Percentiles rank a stretch among this genome's conserved stretches.
Conservation (phyloP, 2,113 vertebrate genomes). For the Aspidoscelis tigris region DNA sequence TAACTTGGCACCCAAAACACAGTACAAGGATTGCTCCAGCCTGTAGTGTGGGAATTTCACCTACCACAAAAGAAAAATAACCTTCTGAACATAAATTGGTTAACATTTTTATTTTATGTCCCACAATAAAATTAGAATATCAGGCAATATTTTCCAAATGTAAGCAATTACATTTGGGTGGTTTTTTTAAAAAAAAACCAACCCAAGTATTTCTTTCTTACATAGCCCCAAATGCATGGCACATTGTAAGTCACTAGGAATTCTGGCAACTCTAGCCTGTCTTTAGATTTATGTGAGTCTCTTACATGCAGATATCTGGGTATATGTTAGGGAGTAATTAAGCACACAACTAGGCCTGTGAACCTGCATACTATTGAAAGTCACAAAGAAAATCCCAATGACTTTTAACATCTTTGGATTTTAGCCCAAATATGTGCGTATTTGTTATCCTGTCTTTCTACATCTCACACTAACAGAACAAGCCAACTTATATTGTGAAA, state of each 20-base stretch:
- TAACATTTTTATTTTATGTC: conserved; percentile 57
- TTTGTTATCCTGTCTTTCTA: not conserved
- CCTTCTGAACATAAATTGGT: conserved; percentile 59
- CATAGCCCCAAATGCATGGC: not conserved
- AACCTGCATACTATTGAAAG: not conserved
- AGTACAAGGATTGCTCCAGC: conserved; percentile 33
- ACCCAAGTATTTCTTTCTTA: too few relatives aligned
- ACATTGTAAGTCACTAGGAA: conserved; percentile 3
- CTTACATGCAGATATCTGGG: not conserved
- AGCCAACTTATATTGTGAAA: not conserved
- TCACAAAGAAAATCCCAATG: not conserved
- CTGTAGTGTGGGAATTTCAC: conserved; percentile 51
- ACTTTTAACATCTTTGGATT: not conserved
- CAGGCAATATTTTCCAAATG: conserved; percentile 52
- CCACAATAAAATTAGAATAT: conserved; percentile 49
- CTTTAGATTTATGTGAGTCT: not conserved
- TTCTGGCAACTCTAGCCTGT: not conserved
- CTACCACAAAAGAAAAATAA: conserved; percentile 65
- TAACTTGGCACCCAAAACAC: conserved; percentile 48
- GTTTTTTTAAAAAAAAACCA: conserved; percentile 5
- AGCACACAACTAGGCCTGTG: not conserved
- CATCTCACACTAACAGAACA: not conserved
- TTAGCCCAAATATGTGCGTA: not conserved
- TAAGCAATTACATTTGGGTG: conserved; percentile 12
- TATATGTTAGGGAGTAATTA: not conserved